phyloP scores from a whole-genome alignment of 53 echinoderm and acorn worm genomes.

The Echinometra lucunter region DNA sequence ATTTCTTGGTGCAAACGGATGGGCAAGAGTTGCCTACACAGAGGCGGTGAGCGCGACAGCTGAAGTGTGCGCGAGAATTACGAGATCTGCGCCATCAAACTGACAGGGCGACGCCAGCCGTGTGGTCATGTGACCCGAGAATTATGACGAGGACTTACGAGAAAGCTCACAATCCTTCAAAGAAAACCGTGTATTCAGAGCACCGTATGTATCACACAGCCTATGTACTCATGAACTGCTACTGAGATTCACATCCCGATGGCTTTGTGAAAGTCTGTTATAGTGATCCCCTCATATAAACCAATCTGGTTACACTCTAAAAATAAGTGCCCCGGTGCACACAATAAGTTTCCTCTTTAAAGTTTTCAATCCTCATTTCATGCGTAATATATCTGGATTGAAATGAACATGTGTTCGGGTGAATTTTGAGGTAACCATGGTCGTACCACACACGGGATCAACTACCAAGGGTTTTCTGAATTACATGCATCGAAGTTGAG shows the following conservation, averaged over 20 bases:
- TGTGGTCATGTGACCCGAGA: conserved; percentile 59
- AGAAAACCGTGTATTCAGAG: conserved; percentile 27
- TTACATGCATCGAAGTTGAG: conserved; percentile 25
- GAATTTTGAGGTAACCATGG: not conserved
- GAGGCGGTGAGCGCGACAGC: conserved; percentile 55
- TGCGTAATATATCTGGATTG: conserved; percentile 30
- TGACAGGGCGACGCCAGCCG: conserved; percentile 62
- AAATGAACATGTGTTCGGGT: conserved; percentile 38
- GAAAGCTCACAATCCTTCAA: conserved; percentile 3
- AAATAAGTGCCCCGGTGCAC: conserved; percentile 20
- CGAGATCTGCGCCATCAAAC: conserved; percentile 30
- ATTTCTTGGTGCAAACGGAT: conserved; percentile 48
- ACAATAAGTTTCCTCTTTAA: conserved; percentile 21
- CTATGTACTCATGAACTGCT: not conserved
- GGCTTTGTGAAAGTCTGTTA: not conserved
- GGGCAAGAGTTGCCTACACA: conserved; percentile 6
- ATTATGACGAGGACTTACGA: not conserved
- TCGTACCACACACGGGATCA: conserved; percentile 45
- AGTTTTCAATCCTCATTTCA: conserved; percentile 49
- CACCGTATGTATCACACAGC: not conserved
- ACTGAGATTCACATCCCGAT: not conserved
- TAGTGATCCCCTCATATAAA: not conserved
- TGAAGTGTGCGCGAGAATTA: conserved; percentile 54
- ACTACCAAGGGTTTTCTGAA: conserved; percentile 58
- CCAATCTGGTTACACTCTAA: conserved; percentile 17